A percentile compares a stretch with the other conserved stretches of the same genome.
Conservation (phyloP, 2,797 vertebrate species). For the Loriculus beryllinus region DNA sequence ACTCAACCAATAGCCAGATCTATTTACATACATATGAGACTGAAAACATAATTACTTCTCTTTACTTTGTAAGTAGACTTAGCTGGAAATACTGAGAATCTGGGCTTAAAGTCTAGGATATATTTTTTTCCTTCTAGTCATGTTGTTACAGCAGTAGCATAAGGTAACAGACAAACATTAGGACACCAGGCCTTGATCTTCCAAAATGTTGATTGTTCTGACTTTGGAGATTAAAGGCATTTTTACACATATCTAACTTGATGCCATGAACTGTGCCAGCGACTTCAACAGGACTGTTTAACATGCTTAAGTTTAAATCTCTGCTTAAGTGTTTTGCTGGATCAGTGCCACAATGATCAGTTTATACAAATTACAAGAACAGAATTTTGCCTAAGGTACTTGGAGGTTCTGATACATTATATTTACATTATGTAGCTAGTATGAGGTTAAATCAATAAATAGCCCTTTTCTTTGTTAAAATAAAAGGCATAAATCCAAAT, state of each 20-base stretch:
- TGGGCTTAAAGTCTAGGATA: background rate
- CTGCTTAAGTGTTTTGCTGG: slow-evolving; percentile 5
- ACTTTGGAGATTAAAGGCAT: background rate
- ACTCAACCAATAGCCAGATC: background rate
- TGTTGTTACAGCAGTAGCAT: background rate
- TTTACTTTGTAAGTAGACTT: background rate
- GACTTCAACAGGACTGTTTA: background rate
- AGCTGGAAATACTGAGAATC: background rate
- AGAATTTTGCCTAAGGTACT: slow-evolving; percentile 36
- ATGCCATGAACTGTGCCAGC: background rate
- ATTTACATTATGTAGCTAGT: background rate
- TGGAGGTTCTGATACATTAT: slow-evolving; percentile 6
- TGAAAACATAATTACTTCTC: background rate
- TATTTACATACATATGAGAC: background rate
- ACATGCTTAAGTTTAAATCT: slow-evolving; percentile 1
- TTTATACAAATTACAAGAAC: slow-evolving; percentile 6
- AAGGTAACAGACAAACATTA: background rate
- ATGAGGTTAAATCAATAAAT: slow-evolving; percentile 42
- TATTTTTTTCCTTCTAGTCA: background rate
- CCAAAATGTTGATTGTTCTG: background rate
- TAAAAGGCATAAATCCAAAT: slow-evolving; percentile 37
- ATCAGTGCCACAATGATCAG: background rate
- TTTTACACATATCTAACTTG: background rate
- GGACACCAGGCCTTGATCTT: background rate
- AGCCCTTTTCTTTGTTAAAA: slow-evolving; percentile 7